Conservation (phyloP, 2,113 vertebrate genomes). For the Ammodytes marinus region DNA sequence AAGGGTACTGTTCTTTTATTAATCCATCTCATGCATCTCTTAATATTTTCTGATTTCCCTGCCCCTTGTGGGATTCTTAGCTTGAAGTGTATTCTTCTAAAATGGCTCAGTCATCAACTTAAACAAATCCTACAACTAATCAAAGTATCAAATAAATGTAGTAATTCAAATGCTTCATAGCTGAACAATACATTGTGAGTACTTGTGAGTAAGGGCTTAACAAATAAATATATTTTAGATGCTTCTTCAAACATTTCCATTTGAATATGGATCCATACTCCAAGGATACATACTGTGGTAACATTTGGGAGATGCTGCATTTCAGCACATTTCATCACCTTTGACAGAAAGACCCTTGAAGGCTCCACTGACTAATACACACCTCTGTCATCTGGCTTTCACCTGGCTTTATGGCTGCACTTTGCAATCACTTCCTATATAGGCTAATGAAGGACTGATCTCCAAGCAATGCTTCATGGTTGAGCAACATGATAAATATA, state of each 20-base stretch:
- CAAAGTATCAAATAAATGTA: not conserved
- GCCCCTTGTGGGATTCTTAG: not conserved
- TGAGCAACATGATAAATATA: not conserved
- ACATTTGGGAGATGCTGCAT: slow-evolving; percentile 36
- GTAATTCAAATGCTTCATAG: not conserved
- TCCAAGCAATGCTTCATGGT: not conserved
- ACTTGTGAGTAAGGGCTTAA: too few relatives aligned
- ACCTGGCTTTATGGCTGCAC: slow-evolving; percentile 7
- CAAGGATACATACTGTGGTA: not conserved
- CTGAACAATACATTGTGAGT: too few relatives aligned
- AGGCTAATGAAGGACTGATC: not conserved
- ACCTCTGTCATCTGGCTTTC: not conserved
- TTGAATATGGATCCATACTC: not conserved
- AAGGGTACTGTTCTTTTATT: not conserved
- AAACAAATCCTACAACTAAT: not conserved
- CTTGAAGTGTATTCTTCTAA: not conserved
- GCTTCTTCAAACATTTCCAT: too few relatives aligned
- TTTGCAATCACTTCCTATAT: not conserved
- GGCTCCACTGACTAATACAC: not conserved
- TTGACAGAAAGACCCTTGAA: slow-evolving; percentile 14
- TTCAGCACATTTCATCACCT: slow-evolving; percentile 61
- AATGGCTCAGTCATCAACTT: not conserved
- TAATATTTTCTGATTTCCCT: not conserved
- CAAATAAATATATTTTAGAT: too few relatives aligned
- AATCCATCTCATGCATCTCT: not conserved